phyloP scores from a whole-genome alignment of 2,797 vertebrate species.

The Diglossa cyanea region DNA sequence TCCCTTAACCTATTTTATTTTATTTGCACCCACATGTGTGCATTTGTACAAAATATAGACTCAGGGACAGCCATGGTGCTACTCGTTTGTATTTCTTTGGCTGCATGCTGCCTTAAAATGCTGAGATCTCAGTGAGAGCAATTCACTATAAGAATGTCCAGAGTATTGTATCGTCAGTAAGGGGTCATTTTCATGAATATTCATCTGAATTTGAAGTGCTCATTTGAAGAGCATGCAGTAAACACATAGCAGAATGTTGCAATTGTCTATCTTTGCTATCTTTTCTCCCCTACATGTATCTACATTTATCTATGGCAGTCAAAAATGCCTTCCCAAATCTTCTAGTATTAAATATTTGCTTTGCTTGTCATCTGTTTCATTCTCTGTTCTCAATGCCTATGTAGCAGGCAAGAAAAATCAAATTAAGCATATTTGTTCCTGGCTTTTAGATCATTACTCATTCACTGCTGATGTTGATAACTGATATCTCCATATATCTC shows the following conservation, averaged over 20 bases:
- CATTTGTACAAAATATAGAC: neutral
- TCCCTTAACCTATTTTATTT: neutral
- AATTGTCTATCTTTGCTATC: neutral
- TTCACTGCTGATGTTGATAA: neutral
- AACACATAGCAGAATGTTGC: neutral
- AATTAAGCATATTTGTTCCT: neutral
- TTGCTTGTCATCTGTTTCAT: neutral
- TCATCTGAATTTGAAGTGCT: neutral
- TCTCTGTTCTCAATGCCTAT: neutral
- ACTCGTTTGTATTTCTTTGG: neutral
- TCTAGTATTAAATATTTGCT: neutral
- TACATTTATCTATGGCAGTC: neutral
- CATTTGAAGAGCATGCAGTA: neutral
- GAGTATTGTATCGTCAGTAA: neutral
- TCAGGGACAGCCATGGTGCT: neutral
- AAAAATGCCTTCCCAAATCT: neutral
- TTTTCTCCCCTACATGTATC: accelerated
- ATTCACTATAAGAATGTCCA: neutral
- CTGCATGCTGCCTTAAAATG: neutral
- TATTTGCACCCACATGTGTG: neutral
- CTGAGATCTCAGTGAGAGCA: neutral
- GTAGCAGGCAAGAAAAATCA: neutral
- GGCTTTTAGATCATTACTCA: neutral
- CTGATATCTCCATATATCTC: neutral
- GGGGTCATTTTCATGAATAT: neutral